These are phyloP conservation scores for Sebastes hubbsi DNA, from an alignment of 2,797 vertebrate genomes.

Conservation along the genomic window DNA sequence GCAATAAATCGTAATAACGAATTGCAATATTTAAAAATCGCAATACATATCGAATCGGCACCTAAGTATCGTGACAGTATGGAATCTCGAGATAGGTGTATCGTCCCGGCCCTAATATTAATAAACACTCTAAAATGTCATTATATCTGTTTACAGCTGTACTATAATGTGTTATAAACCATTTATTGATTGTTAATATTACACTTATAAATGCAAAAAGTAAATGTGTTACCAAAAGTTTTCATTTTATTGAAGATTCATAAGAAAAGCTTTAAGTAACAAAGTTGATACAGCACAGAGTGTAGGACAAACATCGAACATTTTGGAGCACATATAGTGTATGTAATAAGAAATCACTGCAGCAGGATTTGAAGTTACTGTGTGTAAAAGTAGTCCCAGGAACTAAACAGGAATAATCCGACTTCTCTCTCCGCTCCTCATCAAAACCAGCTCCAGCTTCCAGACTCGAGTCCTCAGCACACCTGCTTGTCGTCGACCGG, in stretches of 20 bases:
- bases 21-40: no score
- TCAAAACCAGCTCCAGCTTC: slow-evolving; percentile 10
- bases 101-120: no score
- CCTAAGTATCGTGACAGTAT: rapidly evolving
- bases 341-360: background rate
- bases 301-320: background rate
- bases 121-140: background rate
- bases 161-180: background rate
- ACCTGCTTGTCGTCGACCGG: slow-evolving; percentile 53
- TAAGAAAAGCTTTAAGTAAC: background rate
- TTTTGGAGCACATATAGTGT: background rate
- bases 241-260: background rate
- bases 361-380: background rate
- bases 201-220: background rate
- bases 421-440: background rate
- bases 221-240: background rate
- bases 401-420: slow-evolving; percentile 5
- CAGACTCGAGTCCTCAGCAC: slow-evolving; percentile 35
- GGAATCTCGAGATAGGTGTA: rapidly evolving
- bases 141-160: background rate
- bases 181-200: background rate
- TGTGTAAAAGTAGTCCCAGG: background rate
- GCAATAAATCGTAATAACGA: no score
- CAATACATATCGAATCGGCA: rapidly evolving
- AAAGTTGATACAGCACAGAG: background rate